Percentiles rank a stretch among this genome's conserved stretches.
phyloP scores from a whole-genome alignment of 2,797 vertebrate species.

The Molossus alvarezi region DNA sequence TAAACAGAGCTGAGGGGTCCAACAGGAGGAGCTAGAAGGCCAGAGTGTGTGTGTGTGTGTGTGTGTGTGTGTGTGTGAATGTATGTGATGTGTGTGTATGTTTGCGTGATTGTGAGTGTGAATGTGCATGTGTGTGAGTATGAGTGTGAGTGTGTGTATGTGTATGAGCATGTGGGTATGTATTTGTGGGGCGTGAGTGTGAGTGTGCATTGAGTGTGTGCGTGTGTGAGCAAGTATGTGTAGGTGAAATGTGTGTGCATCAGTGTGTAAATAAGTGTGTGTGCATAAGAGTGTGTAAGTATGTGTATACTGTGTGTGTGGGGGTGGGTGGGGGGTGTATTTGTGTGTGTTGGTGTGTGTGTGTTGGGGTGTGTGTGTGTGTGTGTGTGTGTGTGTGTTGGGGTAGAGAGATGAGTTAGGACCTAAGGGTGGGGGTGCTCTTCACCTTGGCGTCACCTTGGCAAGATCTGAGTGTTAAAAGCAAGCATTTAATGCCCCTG shows the following conservation, averaged over 20 bases:
- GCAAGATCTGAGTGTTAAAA: background rate
- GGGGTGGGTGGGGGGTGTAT: background rate
- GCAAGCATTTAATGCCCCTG: background rate
- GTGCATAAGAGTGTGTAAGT: background rate
- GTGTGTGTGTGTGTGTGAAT: no score
- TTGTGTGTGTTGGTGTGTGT: background rate
- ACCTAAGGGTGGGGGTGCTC: background rate
- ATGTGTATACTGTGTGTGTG: background rate
- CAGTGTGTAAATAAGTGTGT: no score
- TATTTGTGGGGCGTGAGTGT: background rate
- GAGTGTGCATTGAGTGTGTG: background rate
- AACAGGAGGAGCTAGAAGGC: background rate
- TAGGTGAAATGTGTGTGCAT: background rate
- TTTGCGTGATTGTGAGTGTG: background rate
- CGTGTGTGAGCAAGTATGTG: no score
- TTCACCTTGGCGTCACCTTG: background rate
- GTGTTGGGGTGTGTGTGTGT: fast-evolving
- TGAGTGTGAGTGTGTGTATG: background rate
- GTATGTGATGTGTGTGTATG: background rate
- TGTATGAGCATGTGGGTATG: background rate
- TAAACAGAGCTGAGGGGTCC: background rate
- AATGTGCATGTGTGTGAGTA: background rate
- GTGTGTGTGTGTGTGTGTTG: background rate
- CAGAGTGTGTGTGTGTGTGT: background rate
- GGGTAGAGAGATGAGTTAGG: background rate